A percentile compares a stretch with the other conserved stretches of the same genome.
Conservation (phyloP, 1,140 invertebrate species). For the Zaprionus taronus region DNA sequence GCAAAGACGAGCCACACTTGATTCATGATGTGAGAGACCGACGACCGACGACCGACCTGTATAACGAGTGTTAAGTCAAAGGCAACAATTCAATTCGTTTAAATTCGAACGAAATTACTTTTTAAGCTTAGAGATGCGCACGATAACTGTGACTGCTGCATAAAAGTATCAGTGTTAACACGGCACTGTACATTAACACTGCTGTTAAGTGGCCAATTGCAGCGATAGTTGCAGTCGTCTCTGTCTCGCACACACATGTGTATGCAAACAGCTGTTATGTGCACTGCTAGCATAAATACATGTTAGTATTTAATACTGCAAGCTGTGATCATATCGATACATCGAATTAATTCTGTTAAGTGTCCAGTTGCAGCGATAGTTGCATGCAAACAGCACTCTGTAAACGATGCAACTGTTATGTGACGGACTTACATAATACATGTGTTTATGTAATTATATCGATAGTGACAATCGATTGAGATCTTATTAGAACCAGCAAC, state of each 20-base stretch:
- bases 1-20: slow-evolving; percentile 41
- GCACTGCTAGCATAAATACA: background rate
- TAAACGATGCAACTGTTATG: background rate
- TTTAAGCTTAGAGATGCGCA: background rate
- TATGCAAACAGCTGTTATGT: background rate
- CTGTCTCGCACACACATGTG: background rate
- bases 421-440: background rate
- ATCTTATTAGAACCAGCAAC: no score
- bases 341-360: no score
- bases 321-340: background rate
- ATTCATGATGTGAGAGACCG: slow-evolving; percentile 58
- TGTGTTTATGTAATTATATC: background rate
- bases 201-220: background rate
- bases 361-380: no score
- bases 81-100: slow-evolving; percentile 19
- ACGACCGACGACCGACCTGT: slow-evolving; percentile 15
- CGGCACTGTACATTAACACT: background rate
- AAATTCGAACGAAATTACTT: background rate
- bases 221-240: background rate
- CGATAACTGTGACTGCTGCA: background rate
- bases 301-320: background rate
- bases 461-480: no score
- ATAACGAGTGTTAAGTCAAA: slow-evolving; percentile 46
- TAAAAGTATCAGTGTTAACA: background rate
- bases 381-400: no score